Percentiles rank a stretch among this genome's conserved stretches.
phyloP scores from a whole-genome alignment of 2,888 invertebrate species.

The Drepanosiphum platanoidis region DNA sequence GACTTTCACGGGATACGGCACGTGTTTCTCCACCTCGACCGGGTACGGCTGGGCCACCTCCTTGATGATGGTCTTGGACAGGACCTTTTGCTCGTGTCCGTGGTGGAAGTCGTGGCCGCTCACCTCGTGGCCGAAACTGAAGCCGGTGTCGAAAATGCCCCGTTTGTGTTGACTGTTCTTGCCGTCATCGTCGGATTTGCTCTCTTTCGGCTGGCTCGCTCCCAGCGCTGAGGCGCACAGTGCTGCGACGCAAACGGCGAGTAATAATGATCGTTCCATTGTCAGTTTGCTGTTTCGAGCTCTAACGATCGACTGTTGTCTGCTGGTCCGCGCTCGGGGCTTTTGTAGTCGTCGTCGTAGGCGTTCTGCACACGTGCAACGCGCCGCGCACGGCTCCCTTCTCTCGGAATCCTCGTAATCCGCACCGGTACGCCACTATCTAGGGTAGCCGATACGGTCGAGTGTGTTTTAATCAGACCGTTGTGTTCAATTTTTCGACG shows the following conservation, averaged over 20 bases:
- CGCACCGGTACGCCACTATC: background rate
- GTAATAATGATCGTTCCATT: background rate
- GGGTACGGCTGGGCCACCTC: slow-evolving; percentile 65
- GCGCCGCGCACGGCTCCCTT: background rate
- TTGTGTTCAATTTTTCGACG: background rate
- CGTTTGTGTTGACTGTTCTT: slow-evolving; percentile 50
- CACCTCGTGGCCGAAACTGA: slow-evolving; percentile 41
- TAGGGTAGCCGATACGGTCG: background rate
- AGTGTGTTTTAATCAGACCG: background rate
- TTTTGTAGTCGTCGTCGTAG: background rate
- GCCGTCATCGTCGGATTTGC: slow-evolving; percentile 39
- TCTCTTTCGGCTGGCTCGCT: background rate
- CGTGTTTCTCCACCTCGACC: slow-evolving; percentile 64
- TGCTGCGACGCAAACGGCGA: background rate
- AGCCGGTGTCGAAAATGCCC: slow-evolving; percentile 34
- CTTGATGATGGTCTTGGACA: slow-evolving; percentile 64
- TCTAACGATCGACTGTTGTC: background rate
- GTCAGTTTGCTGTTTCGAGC: background rate
- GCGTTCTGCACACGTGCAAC: background rate
- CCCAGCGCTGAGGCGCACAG: background rate
- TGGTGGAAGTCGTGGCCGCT: slow-evolving; percentile 40
- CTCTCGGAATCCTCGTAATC: background rate
- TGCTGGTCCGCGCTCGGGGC: background rate
- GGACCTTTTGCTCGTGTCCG: slow-evolving; percentile 51
- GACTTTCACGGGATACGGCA: slow-evolving; percentile 64